Base-by-base conservation (phyloP, 2,888 invertebrate species). In the Drosophila mimetica region DNA sequence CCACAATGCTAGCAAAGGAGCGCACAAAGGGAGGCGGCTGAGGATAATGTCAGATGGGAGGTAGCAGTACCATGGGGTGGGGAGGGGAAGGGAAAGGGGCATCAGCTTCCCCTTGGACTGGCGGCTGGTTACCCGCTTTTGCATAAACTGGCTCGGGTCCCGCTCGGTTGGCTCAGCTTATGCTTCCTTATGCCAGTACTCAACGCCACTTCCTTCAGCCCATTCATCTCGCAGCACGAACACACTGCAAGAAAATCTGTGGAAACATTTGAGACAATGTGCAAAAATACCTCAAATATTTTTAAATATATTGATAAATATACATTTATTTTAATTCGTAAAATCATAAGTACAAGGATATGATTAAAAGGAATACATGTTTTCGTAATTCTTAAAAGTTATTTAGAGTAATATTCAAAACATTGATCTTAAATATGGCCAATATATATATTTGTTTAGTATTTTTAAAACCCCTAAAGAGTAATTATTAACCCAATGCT, bases 171-270 rank as follows among this genome's bases (percentile, higher is more conserved):
- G 57, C 67, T 63, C 73, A 75, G 82, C 72, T 79, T 73, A 69
- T 77, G 76, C 74, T 85, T 85, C 82, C 82, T 82, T 82, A 85
- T 85, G 82, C 72, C 74, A 82, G 72, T 82, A 82, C 79, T 82
- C 82, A 82, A 82, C 85, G 85, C 74, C 77, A 85, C 82, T 82
- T 82, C 86, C 82, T 82, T 77, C 70, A 52, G 72, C 82, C 76
- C 82, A 85, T 85, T 79, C 79, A 82, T 85, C 85, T 79, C 77
- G 41, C 70, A 67, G 61, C 67, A 71, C 73, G 55, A 63, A 58
- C 50, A 61, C 63, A 76, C 54, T 50, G 48, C 6, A 16, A 11
- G 30, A 41, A 47, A 9, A 28, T 4, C 9, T 20, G n/a, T 42
- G 7, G 2, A 8, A 36, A n/a, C 13, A 14, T 36, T 36, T 36